Base-by-base conservation (phyloP, 2,888 invertebrate genomes). In the Mimas tiliae region DNA sequence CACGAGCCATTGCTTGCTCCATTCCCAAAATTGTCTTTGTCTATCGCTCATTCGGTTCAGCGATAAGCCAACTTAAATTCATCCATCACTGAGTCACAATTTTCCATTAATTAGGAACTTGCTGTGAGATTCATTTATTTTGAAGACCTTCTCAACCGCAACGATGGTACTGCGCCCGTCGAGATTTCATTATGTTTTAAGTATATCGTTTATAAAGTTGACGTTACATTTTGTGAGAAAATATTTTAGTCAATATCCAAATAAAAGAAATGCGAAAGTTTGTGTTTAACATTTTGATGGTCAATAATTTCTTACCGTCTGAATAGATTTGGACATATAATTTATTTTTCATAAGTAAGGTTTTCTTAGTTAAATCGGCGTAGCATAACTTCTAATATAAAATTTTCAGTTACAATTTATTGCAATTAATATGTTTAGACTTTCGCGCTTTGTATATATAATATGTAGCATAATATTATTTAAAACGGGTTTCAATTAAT, bases 61-160 rank as follows among this genome's bases (percentile, higher is more conserved):
- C 33, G 52, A 52, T 47, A 45, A 63, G 42, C 52, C 33, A 45
- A 52, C 63, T 16, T 11, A 52, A 45, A 51, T 51, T 52, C 51
- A 63, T 66, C 62, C 62, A 66, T 52, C 66, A 63, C n/a, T 14
- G 53, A 45, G 12, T 62, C 66, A 45, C 66, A 66, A 52, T 48
- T 62, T 50, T 62, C 42, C 38, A 62, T 66, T 66, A 63, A 66
- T 66, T 63, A 66, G n/a, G 62, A 63, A 66, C 53, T 55, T 47
- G 55, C 51, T 51, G 27, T 45, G 62, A 63, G 42, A 51, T n/a
- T 51, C 50, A 65, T 65, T 65, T 65, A 62, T 45, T 62, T 50
- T 48, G 42, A 27, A 51, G 66, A 52, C 51, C 21, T 9, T 45
- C 38, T 51, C 51, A 47, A n/a, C 62, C 62, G 33, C 62, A 62